phyloP scores from a whole-genome alignment of 2,113 vertebrate species.

The Sylvia atricapilla region DNA sequence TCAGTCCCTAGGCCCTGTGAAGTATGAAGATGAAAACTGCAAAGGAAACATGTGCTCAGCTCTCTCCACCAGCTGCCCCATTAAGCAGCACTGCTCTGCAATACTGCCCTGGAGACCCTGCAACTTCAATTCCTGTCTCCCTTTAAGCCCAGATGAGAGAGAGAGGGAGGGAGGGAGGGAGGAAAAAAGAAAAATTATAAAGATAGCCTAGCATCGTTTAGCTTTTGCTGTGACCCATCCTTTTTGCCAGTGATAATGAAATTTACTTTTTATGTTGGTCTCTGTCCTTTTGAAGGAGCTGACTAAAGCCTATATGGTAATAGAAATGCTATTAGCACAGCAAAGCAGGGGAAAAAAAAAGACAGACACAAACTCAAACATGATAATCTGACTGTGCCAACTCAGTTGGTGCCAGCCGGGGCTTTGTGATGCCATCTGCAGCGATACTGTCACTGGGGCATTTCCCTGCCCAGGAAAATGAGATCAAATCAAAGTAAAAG shows the following conservation, averaged over 20 bases:
- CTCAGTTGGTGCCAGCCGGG: conserved; percentile 38
- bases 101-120: conserved; percentile 27
- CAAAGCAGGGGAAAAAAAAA: background rate
- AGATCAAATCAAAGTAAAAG: conserved; percentile 45
- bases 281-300: background rate
- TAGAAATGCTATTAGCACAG: conserved; percentile 30
- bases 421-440: conserved; percentile 66
- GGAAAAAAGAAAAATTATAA: background rate
- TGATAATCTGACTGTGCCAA: conserved; percentile 40
- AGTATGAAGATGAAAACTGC: conserved; percentile 66
- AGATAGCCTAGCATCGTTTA: background rate
- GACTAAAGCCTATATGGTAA: background rate
- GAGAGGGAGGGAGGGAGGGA: background rate
- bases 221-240: background rate
- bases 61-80: conserved; percentile 63
- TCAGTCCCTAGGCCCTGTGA: conserved; percentile 63
- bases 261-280: background rate
- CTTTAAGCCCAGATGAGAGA: conserved; percentile 7
- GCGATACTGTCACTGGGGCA: conserved; percentile 16
- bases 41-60: conserved; percentile 49
- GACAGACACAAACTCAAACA: conserved; percentile 3
- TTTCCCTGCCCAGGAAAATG: conserved; percentile 33
- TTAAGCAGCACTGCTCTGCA: background rate
- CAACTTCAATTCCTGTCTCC: conserved; percentile 37
- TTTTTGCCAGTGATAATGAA: background rate